Evolutionary conservation across 2,888 invertebrate species (phyloP).

Genomic region (Cabera pusaria): DNA sequence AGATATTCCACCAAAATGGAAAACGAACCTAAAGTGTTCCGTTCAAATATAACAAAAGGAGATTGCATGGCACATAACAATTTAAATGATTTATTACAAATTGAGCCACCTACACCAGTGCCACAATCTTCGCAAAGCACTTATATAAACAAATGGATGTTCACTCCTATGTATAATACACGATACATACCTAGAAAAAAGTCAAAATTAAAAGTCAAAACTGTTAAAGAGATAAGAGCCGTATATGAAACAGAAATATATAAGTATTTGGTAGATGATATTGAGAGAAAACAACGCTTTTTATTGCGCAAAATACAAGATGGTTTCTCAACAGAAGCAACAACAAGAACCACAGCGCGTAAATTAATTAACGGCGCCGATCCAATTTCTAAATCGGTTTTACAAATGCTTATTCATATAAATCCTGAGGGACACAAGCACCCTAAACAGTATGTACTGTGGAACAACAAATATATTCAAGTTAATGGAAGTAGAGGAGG

Average conservation of each 20-base stretch:
- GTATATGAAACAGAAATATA: slow-evolving; percentile 63
- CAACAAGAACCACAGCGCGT: slow-evolving; percentile 56
- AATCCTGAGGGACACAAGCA: slow-evolving; percentile 56
- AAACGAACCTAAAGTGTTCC: slow-evolving; percentile 49
- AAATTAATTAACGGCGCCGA: slow-evolving; percentile 52
- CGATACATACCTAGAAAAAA: slow-evolving; percentile 60
- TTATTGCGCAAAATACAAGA: slow-evolving; percentile 63
- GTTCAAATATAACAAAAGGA: slow-evolving; percentile 55
- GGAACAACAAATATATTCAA: slow-evolving; percentile 60
- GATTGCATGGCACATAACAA: slow-evolving; percentile 45
- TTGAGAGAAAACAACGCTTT: slow-evolving; percentile 58
- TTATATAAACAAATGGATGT: slow-evolving; percentile 44
- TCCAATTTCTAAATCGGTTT: slow-evolving; percentile 60
- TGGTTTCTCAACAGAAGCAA: slow-evolving; percentile 53
- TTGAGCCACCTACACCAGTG: slow-evolving; percentile 51
- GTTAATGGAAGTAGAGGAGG: slow-evolving; percentile 69
- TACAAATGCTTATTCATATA: slow-evolving; percentile 73
- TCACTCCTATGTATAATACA: slow-evolving; percentile 57
- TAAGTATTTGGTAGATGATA: slow-evolving; percentile 46
- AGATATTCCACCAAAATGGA: no score
- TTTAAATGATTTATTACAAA: slow-evolving; percentile 54
- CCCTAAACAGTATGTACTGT: slow-evolving; percentile 60
- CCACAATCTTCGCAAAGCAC: slow-evolving; percentile 5
- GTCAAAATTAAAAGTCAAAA: slow-evolving; percentile 61
- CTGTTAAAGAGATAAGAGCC: slow-evolving; percentile 64